These are phyloP conservation scores for Musca domestica DNA, from an alignment of 1,140 invertebrate species.

Conservation along the genomic window DNA sequence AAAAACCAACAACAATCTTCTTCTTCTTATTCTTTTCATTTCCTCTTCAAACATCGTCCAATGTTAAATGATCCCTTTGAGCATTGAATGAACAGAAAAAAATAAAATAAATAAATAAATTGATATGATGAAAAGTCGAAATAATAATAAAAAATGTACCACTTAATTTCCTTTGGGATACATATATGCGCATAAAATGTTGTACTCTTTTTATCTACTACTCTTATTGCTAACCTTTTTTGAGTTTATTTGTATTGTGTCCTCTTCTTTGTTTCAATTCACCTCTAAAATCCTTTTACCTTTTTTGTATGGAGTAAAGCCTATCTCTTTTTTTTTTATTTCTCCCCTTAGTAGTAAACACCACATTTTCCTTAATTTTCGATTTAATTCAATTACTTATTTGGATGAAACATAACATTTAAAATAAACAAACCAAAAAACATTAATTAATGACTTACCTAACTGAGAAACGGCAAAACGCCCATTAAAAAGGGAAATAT, in stretches of 20 bases:
- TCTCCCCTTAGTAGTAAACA: background rate
- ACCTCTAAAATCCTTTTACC: conserved; percentile 25
- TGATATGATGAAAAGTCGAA: too few relatives aligned
- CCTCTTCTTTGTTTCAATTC: conserved; percentile 28
- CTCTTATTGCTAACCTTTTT: background rate
- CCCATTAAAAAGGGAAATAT: too few relatives aligned
- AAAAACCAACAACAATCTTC: too few relatives aligned
- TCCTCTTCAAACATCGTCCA: too few relatives aligned
- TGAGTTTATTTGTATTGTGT: conserved; percentile 12
- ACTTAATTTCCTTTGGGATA: conserved; percentile 19
- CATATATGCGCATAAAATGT: background rate
- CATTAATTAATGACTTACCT: too few relatives aligned
- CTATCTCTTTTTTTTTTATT: conserved; percentile 16
- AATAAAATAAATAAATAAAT: too few relatives aligned
- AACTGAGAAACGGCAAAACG: too few relatives aligned
- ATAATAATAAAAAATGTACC: too few relatives aligned
- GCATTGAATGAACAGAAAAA: too few relatives aligned
- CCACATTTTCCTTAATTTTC: background rate
- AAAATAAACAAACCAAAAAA: conserved; percentile 4
- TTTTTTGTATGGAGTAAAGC: conserved; percentile 6
- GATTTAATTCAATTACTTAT: too few relatives aligned
- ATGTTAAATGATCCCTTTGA: too few relatives aligned
- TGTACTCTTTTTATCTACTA: conserved; percentile 3
- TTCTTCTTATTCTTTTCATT: too few relatives aligned
- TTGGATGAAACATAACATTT: background rate